Evolutionary conservation across 2,888 invertebrate species (phyloP).

Genomic region (Brachypalpus laphriformis): DNA sequence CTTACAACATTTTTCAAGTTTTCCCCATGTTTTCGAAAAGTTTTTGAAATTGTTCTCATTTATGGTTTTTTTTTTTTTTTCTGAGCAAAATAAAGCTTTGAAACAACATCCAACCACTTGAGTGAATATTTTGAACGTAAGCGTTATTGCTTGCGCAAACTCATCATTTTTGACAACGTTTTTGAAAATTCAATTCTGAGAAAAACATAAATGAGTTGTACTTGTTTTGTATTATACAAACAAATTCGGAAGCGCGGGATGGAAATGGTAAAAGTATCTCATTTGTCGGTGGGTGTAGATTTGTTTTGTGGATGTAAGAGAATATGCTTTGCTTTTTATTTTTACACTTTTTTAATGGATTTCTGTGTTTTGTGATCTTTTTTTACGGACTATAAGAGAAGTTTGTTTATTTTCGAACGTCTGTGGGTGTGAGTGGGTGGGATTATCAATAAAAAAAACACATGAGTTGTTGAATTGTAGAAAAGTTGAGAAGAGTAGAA

Average conservation of each 20-base stretch:
- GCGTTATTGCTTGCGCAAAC: conserved; percentile 43
- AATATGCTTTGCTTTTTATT: conserved; percentile 19
- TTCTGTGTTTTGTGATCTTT: conserved; percentile 30
- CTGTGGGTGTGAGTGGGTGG: conserved; percentile 13
- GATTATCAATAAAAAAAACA: conserved; percentile 4
- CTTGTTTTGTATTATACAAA: conserved; percentile 2
- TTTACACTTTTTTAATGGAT: conserved; percentile 21
- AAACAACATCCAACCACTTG: conserved; percentile 40
- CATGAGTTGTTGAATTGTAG: conserved; percentile 1
- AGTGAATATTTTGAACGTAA: conserved; percentile 51
- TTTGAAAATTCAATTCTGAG: background rate
- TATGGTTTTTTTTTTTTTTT: conserved; percentile 10
- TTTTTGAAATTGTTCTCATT: conserved; percentile 37
- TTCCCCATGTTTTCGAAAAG: conserved; percentile 77
- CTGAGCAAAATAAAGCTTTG: conserved; percentile 45
- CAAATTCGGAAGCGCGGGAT: background rate
- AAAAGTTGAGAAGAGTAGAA: background rate
- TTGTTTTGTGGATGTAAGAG: conserved; percentile 10
- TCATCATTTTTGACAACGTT: background rate
- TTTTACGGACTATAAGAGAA: conserved; percentile 29
- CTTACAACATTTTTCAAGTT: conserved; percentile 55
- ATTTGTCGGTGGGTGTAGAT: background rate
- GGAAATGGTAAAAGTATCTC: background rate
- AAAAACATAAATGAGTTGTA: conserved; percentile 16
- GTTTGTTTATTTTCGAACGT: conserved; percentile 46